phyloP scores from a whole-genome alignment of 2,888 invertebrate species.

The Agrochola macilenta region DNA sequence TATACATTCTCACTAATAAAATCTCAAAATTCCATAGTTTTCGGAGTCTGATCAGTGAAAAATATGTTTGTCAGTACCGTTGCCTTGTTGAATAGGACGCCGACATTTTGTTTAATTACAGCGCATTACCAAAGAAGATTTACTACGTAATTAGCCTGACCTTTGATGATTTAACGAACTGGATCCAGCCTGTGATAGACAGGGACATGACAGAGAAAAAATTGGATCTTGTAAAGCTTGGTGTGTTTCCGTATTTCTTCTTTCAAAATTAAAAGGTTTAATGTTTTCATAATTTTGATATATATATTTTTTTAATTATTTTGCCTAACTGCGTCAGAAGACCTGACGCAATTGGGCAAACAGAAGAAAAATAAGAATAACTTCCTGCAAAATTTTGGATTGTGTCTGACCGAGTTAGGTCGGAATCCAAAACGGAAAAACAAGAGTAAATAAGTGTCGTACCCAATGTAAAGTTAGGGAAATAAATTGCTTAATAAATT shows the following conservation, averaged over 20 bases:
- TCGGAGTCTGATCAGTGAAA: not conserved
- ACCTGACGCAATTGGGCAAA: not conserved
- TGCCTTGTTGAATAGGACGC: not conserved
- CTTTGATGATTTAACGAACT: constrained; percentile 25
- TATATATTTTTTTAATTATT: not conserved
- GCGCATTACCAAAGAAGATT: constrained; percentile 21
- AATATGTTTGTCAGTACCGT: not conserved
- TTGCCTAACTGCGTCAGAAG: not conserved
- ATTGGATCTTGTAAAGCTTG: not conserved
- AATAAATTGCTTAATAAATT: not conserved
- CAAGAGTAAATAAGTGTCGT: not conserved
- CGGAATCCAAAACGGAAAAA: not conserved
- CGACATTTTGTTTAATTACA: constrained; percentile 15
- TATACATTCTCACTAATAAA: too few relatives aligned
- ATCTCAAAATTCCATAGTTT: too few relatives aligned
- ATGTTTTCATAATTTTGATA: not conserved
- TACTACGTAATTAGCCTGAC: constrained; percentile 27
- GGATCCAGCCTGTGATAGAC: constrained; percentile 23
- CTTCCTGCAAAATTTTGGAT: not conserved
- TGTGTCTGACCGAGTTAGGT: not conserved
- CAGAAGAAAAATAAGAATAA: not conserved
- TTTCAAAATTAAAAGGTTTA: not conserved
- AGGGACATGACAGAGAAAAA: constrained; percentile 7
- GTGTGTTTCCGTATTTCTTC: not conserved
- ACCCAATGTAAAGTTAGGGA: not conserved